Conservation (phyloP, 2,888 invertebrate species). For the Cataglyphis albicans region DNA sequence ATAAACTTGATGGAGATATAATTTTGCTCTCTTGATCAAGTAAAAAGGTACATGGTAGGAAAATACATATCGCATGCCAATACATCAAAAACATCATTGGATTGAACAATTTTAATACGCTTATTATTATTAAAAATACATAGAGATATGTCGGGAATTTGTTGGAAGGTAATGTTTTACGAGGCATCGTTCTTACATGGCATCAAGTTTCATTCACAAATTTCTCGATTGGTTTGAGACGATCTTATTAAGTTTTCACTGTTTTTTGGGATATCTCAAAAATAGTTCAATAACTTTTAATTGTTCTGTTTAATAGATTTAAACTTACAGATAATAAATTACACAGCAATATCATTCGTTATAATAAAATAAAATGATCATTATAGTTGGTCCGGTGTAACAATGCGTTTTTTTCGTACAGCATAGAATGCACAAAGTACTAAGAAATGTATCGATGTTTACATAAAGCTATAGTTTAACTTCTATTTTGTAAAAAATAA, state of each 20-base stretch:
- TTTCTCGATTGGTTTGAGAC: slow-evolving; percentile 1
- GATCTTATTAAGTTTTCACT: neutral
- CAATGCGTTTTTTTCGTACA: neutral
- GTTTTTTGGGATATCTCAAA: neutral
- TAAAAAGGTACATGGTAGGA: neutral
- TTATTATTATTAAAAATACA: slow-evolving; percentile 52
- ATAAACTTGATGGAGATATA: neutral
- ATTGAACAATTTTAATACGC: slow-evolving; percentile 39
- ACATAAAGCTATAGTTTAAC: slow-evolving; percentile 12
- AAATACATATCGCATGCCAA: neutral
- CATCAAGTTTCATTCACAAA: slow-evolving; percentile 10
- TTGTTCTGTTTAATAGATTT: slow-evolving; percentile 42
- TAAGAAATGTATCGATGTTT: slow-evolving; percentile 28
- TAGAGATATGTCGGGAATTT: slow-evolving; percentile 44
- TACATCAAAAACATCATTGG: slow-evolving; percentile 9
- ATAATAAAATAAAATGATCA: slow-evolving; percentile 48
- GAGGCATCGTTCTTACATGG: neutral
- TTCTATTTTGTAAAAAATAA: slow-evolving; percentile 31
- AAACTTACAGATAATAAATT: slow-evolving; percentile 44
- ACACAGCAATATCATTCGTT: slow-evolving; percentile 48
- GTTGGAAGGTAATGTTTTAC: slow-evolving; percentile 33
- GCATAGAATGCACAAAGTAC: neutral
- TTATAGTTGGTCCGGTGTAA: slow-evolving; percentile 40
- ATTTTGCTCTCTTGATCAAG: neutral
- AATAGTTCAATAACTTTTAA: slow-evolving; percentile 10